Base-by-base conservation (phyloP, 2,888 invertebrate genomes). In the Colostygia pectinataria region DNA sequence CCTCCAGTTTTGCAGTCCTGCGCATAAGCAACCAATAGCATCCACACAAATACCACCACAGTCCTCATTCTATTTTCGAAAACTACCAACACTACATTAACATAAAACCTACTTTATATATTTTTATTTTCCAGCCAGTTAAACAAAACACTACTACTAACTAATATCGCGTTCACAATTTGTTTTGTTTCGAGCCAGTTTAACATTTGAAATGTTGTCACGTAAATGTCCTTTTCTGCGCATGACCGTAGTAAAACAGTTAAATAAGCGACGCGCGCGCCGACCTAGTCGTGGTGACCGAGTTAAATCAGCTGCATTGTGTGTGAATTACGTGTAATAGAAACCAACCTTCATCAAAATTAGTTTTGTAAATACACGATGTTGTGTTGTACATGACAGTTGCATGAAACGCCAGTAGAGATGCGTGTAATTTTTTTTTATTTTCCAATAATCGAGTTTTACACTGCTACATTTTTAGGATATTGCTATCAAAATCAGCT, bases 1-100 rank as follows among this genome's bases (percentile, higher is more conserved):
- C 87, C 87, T 57, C 79, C 69, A 70, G 80, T 77, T 58, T 74
- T 83, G 55, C 88, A 88, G 59, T 86, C 83, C 58, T 88, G 88
- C 41, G 80, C 74, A 29, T 48, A 13, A 18, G 55, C 65, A 54
- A 50, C 46, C 3, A 62, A 13, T 31, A 72, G 4, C 31, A 71
- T 36, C 54, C 51, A 66, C 50, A 57, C 38, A n/a, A 63, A 50
- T 9, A 77, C 32, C 10, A 69, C 46, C 31, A 49, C 34, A 5
- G 38, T 28, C 23, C 29, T 24, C 34, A 54, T 51, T 46, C 12
- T 42, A 15, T 49, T 40, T 52, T 41, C 20, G 20, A 38, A 36
- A 18, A 28, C n/a, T 9, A 28, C 20, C 2, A 18, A 28, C 29
- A 40, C 28, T 15, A 6, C 4, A 20, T n/a, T n/a, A n/a, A n/a